phyloP scores from a whole-genome alignment of 1,140 invertebrate species.

The Pseudomyrmex pallidus region DNA sequence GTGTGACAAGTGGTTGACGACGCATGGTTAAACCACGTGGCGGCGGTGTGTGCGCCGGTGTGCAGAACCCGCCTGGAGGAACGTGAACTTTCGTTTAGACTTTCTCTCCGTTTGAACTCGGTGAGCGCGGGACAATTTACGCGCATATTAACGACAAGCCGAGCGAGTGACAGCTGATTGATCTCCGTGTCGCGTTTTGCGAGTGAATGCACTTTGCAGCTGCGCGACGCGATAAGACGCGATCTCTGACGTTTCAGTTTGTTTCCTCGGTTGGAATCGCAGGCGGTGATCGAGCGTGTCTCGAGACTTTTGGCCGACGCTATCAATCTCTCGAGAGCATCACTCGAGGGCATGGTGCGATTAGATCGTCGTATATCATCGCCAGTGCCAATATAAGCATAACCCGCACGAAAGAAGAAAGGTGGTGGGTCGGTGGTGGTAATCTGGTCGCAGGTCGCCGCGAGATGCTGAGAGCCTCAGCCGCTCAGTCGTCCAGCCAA shows the following conservation, averaged over 20 bases:
- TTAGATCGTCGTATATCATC: constrained; percentile 18
- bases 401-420: constrained; percentile 5
- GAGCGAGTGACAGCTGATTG: neutral
- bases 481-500: constrained; percentile 63
- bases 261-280: no score
- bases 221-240: neutral
- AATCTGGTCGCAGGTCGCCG: constrained; percentile 66
- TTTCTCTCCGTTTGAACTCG: constrained; percentile 2
- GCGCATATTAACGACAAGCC: neutral
- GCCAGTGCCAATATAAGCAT: constrained; percentile 31
- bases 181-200: neutral
- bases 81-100: constrained; percentile 35
- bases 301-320: constrained; percentile 1
- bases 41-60: constrained; percentile 31
- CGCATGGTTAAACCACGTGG: constrained; percentile 72
- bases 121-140: neutral
- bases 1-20: constrained; percentile 74
- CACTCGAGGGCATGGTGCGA: constrained; percentile 41
- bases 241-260: neutral
- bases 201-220: neutral
- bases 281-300: neutral
- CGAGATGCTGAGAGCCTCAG: constrained; percentile 82
- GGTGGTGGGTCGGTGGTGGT: constrained; percentile 22
- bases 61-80: neutral
- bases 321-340: constrained; percentile 13